phyloP scores from a whole-genome alignment of 2,113 vertebrate species.

The Tinamus guttatus region DNA sequence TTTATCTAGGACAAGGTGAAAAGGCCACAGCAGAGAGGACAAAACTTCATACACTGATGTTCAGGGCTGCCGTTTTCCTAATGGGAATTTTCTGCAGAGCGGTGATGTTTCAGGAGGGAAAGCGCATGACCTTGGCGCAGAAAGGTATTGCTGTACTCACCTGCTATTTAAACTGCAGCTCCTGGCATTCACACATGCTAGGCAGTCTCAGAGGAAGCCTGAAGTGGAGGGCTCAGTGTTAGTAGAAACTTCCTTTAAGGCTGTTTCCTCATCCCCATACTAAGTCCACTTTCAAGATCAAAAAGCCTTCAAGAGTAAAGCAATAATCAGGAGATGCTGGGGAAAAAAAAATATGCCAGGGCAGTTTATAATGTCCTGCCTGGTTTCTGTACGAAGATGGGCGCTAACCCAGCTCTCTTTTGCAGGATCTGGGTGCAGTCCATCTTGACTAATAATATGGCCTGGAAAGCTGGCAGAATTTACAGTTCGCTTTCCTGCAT shows the following conservation, averaged over 20 bases:
- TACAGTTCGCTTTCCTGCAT: background rate
- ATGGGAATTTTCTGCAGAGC: background rate
- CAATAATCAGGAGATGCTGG: background rate
- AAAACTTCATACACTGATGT: rapidly evolving
- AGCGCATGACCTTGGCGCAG: background rate
- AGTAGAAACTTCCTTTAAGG: conserved; percentile 17
- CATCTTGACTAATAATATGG: background rate
- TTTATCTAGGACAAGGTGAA: background rate
- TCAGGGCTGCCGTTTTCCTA: background rate
- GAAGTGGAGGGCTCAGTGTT: background rate
- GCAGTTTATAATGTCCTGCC: background rate
- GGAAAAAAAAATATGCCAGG: background rate
- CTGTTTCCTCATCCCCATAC: conserved; percentile 39
- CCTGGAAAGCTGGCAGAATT: background rate
- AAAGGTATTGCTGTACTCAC: background rate
- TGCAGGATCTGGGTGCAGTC: background rate
- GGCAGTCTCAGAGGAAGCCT: conserved; percentile 59
- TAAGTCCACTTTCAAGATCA: conserved; percentile 31
- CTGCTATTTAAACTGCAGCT: background rate
- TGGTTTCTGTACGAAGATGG: background rate
- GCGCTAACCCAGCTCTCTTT: background rate
- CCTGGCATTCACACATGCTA: background rate
- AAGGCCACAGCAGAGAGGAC: background rate
- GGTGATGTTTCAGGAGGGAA: background rate
- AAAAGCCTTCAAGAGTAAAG: background rate